Conservation (phyloP, 2,888 invertebrate species). For the Acanthosepion pharaonis region DNA sequence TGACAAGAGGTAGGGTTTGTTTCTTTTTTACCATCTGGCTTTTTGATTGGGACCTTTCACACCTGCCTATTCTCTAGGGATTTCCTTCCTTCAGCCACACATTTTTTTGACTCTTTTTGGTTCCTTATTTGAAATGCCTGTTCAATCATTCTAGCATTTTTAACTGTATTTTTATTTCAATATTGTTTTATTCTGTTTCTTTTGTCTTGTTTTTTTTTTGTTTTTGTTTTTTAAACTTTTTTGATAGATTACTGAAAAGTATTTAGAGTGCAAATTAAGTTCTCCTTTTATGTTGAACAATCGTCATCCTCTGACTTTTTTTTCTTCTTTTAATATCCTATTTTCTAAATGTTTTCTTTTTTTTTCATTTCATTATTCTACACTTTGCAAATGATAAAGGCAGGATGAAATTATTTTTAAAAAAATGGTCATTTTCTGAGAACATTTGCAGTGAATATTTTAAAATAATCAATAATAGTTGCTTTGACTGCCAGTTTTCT, state of each 20-base stretch:
- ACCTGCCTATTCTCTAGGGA: neutral
- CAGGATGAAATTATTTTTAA: neutral
- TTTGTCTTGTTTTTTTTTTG: neutral
- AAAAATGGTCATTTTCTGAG: constrained; percentile 39
- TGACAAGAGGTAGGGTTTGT: neutral
- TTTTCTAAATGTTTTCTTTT: neutral
- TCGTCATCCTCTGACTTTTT: neutral
- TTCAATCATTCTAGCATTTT: neutral
- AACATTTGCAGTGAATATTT: constrained; percentile 44
- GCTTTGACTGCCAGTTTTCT: constrained; percentile 40
- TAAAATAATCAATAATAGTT: constrained; percentile 45
- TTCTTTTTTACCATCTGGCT: neutral
- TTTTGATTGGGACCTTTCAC: neutral
- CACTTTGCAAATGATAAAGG: neutral
- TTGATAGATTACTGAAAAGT: no score
- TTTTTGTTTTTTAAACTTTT: neutral
- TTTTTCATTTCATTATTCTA: neutral
- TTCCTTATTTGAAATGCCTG: neutral
- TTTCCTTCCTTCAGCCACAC: neutral
- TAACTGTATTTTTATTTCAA: neutral
- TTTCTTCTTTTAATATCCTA: neutral
- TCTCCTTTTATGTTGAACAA: neutral
- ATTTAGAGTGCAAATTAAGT: neutral
- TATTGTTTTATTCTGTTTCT: neutral
- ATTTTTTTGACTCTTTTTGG: neutral